Conservation (phyloP, 2,113 vertebrate species). For the Macquaria australasica region DNA sequence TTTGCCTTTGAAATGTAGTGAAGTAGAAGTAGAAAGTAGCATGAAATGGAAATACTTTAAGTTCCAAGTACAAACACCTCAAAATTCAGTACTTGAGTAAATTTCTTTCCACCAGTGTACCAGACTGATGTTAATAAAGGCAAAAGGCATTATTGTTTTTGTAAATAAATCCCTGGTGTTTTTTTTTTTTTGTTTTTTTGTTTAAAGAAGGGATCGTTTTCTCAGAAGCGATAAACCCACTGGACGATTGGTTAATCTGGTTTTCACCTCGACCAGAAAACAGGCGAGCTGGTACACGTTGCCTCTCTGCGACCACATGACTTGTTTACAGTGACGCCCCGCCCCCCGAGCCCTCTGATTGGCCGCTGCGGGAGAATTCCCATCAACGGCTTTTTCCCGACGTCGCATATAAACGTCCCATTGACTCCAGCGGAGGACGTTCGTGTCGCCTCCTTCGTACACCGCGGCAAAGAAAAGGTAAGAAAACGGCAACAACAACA, state of each 20-base stretch:
- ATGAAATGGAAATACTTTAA: no score
- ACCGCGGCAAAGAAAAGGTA: constrained; percentile 47
- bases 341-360: constrained; percentile 62
- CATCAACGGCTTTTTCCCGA: not conserved
- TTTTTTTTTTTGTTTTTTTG: no score
- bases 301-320: constrained; percentile 28
- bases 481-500: not conserved
- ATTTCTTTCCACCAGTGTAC: not conserved
- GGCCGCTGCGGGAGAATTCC: constrained; percentile 38
- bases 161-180: no score
- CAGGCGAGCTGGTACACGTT: not conserved
- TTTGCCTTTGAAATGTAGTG: no score
- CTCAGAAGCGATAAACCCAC: not conserved
- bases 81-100: no score
- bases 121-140: not conserved
- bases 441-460: rapidly evolving
- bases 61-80: no score
- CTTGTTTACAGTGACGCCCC: constrained; percentile 20
- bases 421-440: no score
- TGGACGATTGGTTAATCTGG: no score
- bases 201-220: not conserved
- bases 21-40: no score
- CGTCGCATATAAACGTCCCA: constrained; percentile 52
- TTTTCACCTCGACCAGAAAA: not conserved
- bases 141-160: not conserved